Conservation (phyloP, 2,888 invertebrate species). For the Catotricha subobsoleta region DNA sequence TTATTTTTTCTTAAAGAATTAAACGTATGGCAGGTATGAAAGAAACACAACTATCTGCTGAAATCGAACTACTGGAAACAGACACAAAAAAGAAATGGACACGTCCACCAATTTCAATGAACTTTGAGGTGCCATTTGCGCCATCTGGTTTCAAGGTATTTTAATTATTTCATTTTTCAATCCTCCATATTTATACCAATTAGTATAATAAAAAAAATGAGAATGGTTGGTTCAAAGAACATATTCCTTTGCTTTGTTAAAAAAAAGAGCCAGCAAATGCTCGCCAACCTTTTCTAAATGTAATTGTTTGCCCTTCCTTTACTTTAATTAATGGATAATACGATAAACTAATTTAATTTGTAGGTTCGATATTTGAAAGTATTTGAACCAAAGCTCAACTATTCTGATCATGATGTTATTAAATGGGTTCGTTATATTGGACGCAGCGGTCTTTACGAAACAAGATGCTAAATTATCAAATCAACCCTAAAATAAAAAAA, state of each 20-base stretch:
- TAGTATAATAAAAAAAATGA: too few relatives aligned
- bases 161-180: constrained; percentile 2
- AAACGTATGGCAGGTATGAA: constrained; percentile 97
- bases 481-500: background rate
- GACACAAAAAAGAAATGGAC: constrained; percentile 99
- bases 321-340: too few relatives aligned
- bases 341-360: too few relatives aligned
- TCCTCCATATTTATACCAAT: too few relatives aligned
- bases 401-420: constrained; percentile 99
- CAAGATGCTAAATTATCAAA: constrained; percentile 58
- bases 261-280: background rate
- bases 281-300: background rate
- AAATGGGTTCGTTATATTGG: constrained; percentile 99
- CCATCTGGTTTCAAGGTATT: constrained; percentile 89
- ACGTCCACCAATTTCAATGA: constrained; percentile 98
- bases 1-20: constrained; percentile 36
- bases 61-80: constrained; percentile 95
- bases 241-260: too few relatives aligned
- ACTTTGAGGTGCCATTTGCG: constrained; percentile 99
- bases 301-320: background rate
- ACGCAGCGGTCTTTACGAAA: constrained; percentile 96
- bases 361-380: constrained; percentile 95
- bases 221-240: too few relatives aligned
- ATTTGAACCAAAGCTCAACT: constrained; percentile 98
- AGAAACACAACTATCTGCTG: constrained; percentile 97